A percentile compares a stretch with the other conserved stretches of the same genome.
Evolutionary conservation across 1,140 invertebrate genomes (phyloP).

Genomic region (Eciton burchellii): DNA sequence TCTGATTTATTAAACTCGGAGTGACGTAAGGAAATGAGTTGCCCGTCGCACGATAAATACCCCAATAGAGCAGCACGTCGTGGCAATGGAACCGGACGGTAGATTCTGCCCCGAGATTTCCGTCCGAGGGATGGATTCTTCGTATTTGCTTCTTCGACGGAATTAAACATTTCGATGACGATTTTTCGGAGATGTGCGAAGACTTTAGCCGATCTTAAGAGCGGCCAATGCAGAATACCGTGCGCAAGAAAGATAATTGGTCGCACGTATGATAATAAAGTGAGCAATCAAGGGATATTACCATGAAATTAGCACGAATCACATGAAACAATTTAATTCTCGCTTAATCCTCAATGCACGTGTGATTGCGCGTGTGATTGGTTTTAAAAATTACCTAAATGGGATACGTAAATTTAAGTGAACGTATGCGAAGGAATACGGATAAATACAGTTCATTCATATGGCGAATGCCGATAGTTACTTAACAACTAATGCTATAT

Average conservation of each 20-base stretch:
- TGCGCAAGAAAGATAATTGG: not conserved
- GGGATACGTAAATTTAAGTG: no score
- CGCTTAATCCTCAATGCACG: no score
- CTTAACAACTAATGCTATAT: not conserved
- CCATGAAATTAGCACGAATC: no score
- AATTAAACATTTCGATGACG: slow-evolving; percentile 2
- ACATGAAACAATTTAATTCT: no score
- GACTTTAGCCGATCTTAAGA: not conserved
- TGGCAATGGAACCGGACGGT: slow-evolving; percentile 15
- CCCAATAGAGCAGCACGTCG: not conserved
- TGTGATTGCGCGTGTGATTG: no score
- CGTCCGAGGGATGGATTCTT: not conserved
- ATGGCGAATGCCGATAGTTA: no score
- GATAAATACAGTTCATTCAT: no score
- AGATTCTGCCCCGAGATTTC: not conserved
- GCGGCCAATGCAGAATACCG: not conserved
- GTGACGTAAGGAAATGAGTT: slow-evolving; percentile 66
- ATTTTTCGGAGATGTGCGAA: not conserved
- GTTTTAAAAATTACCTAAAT: no score
- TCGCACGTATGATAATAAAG: not conserved
- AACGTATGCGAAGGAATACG: no score
- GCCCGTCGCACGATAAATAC: slow-evolving; percentile 53
- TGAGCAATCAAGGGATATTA: no score
- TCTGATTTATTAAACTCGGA: slow-evolving; percentile 70
- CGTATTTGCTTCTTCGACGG: not conserved